Percentiles rank a stretch among this genome's conserved stretches.
Evolutionary conservation across 2,888 invertebrate genomes (phyloP).

Genomic region (Drosophila peninsularis): DNA sequence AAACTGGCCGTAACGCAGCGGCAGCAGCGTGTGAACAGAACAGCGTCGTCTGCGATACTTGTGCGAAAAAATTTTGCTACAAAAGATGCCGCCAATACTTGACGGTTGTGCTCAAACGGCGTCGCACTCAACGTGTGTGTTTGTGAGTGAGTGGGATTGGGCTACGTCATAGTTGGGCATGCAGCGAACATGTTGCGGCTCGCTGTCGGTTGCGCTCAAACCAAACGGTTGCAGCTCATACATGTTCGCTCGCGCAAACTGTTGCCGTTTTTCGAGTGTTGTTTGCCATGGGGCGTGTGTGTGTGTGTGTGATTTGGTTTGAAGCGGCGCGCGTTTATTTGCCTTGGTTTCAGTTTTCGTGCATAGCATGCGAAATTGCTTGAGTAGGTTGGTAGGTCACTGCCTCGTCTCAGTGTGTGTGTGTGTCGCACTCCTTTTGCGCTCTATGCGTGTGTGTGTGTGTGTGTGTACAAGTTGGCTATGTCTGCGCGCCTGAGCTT

Average conservation of each 20-base stretch:
- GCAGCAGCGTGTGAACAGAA: constrained; percentile 67
- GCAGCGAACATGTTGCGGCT: constrained; percentile 55
- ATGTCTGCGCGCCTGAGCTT: constrained; percentile 53
- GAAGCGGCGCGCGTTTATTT: constrained; percentile 33
- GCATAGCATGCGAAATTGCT: constrained; percentile 55
- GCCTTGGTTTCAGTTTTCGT: constrained; percentile 55
- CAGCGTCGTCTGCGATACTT: constrained; percentile 67
- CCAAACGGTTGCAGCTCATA: constrained; percentile 37
- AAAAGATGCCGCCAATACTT: constrained; percentile 71
- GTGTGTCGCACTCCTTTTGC: constrained; percentile 37
- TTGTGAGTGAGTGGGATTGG: constrained; percentile 8
- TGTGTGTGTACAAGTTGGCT: constrained; percentile 23
- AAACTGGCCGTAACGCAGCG: constrained; percentile 36
- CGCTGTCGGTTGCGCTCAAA: constrained; percentile 35
- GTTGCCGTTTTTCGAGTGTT: constrained; percentile 54
- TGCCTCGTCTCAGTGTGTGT: constrained; percentile 33
- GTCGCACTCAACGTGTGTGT: constrained; percentile 60
- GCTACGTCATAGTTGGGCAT: constrained; percentile 51
- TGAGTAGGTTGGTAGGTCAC: constrained; percentile 79
- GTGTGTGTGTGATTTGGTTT: constrained; percentile 22
- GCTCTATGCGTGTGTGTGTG: constrained; percentile 5
- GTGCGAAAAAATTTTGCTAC: constrained; percentile 67
- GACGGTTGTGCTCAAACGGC: constrained; percentile 55
- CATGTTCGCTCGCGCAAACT: constrained; percentile 61
- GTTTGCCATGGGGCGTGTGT: neutral